Evolutionary conservation across 2,113 vertebrate genomes (phyloP).

Genomic region (Rutilus rutilus): DNA sequence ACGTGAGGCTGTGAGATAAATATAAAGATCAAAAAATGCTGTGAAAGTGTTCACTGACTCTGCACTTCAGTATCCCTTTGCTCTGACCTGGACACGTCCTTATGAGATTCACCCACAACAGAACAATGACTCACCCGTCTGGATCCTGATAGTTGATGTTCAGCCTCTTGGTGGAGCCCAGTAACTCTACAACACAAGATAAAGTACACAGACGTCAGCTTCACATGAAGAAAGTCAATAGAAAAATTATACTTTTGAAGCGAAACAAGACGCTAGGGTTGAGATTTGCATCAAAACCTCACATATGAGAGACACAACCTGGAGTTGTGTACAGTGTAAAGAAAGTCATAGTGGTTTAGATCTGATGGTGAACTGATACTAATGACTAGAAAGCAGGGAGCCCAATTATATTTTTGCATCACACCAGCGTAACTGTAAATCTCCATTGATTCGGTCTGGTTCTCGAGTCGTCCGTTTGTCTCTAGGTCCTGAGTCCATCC

Average conservation of each 20-base stretch:
- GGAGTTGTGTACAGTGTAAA: no score
- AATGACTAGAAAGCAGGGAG: neutral
- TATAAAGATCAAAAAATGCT: no score
- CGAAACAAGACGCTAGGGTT: neutral
- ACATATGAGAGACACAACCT: no score
- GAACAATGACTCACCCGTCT: conserved; percentile 73
- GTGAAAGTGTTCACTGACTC: neutral
- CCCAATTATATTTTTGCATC: neutral
- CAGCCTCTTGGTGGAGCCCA: conserved; percentile 77
- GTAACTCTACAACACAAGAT: conserved; percentile 70
- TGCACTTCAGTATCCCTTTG: neutral
- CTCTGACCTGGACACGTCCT: neutral
- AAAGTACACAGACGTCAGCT: conserved; percentile 38
- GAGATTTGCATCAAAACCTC: neutral
- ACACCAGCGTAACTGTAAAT: neutral
- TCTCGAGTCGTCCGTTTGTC: neutral
- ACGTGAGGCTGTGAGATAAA: neutral
- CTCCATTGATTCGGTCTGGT: neutral
- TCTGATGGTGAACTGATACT: neutral
- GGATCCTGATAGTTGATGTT: conserved; percentile 80
- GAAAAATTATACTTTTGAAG: neutral
- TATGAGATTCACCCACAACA: conserved; percentile 18
- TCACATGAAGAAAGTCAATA: neutral
- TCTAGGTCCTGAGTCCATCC: neutral
- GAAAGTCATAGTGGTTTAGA: neutral